Evolutionary conservation across 2,797 vertebrate genomes (phyloP).

Genomic region (Bovichtus diacanthus): DNA sequence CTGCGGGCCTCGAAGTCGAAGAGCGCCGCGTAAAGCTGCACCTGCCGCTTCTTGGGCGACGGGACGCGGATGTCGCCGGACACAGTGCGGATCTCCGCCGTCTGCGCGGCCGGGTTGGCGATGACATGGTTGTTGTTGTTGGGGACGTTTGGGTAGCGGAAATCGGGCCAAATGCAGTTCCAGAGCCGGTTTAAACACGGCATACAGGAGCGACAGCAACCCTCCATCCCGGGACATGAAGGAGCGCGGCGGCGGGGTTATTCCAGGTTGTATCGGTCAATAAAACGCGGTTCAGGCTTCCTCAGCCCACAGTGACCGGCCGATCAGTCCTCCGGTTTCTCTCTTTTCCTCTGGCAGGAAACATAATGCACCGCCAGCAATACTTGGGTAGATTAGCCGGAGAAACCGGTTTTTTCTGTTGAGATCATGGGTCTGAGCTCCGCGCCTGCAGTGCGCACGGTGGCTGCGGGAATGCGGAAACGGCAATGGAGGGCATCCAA

Average conservation of each 20-base stretch:
- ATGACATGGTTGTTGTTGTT: slow-evolving; percentile 63
- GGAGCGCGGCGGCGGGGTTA: slow-evolving; percentile 7
- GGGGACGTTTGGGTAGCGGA: slow-evolving; percentile 63
- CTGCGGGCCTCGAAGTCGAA: slow-evolving; percentile 90
- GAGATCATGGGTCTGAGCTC: slow-evolving; percentile 56
- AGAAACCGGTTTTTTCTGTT: slow-evolving; percentile 83
- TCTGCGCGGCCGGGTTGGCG: slow-evolving; percentile 57
- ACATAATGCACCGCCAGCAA: slow-evolving; percentile 64
- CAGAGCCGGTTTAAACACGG: slow-evolving; percentile 88
- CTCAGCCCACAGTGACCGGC: slow-evolving; percentile 34
- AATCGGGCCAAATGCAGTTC: slow-evolving; percentile 90
- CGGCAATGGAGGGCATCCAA: slow-evolving; percentile 50
- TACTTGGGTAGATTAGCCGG: slow-evolving; percentile 71
- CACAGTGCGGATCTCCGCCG: slow-evolving; percentile 80
- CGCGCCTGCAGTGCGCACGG: slow-evolving; percentile 57
- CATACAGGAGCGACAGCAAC: slow-evolving; percentile 88
- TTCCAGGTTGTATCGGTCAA: slow-evolving; percentile 5
- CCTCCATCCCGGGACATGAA: slow-evolving; percentile 86
- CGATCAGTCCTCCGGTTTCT: slow-evolving; percentile 13
- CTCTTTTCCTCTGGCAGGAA: slow-evolving; percentile 31
- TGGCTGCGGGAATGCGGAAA: slow-evolving; percentile 83
- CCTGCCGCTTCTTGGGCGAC: slow-evolving; percentile 74
- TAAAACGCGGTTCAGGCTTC: not conserved
- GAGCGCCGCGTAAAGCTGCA: slow-evolving; percentile 88
- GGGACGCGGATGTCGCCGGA: slow-evolving; percentile 80